Evolutionary conservation across 53 echinoderm and acorn worm species (phyloP).

Genomic region (Luidia sarsii): DNA sequence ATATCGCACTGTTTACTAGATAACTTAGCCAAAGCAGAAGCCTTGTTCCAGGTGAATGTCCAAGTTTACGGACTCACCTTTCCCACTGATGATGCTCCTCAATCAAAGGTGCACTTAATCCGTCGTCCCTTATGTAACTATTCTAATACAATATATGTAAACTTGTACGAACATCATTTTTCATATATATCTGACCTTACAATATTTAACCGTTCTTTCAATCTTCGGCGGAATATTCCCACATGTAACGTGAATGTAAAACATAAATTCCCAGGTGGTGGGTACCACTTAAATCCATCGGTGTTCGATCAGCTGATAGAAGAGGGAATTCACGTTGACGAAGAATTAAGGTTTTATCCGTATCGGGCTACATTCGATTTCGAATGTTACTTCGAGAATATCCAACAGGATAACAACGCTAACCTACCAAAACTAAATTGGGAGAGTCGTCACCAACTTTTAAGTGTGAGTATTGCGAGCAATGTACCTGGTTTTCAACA

Average conservation of each 20-base stretch:
- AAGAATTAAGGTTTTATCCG: slow-evolving; percentile 25
- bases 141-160: slow-evolving; percentile 43
- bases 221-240: slow-evolving; percentile 27
- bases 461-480: slow-evolving; percentile 53
- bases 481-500: slow-evolving; percentile 48
- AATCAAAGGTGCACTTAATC: slow-evolving; percentile 22
- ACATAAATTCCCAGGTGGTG: slow-evolving; percentile 47
- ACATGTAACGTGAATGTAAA: slow-evolving; percentile 51
- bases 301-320: slow-evolving; percentile 44
- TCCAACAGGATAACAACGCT: not conserved
- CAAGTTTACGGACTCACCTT: slow-evolving; percentile 3
- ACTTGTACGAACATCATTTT: slow-evolving; percentile 51
- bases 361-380: slow-evolving; percentile 59
- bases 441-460: slow-evolving; percentile 39
- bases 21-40: slow-evolving; percentile 37
- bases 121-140: slow-evolving; percentile 2
- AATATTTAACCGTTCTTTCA: not conserved
- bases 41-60: slow-evolving; percentile 6
- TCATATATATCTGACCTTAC: slow-evolving; percentile 50
- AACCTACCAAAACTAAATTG: slow-evolving; percentile 11
- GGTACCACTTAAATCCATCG: slow-evolving; percentile 11
- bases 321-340: slow-evolving; percentile 25
- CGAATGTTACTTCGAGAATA: slow-evolving; percentile 39
- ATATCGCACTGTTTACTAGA: slow-evolving; percentile 19
- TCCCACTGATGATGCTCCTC: not conserved